Evolutionary conservation across 2,113 vertebrate genomes (phyloP).

Genomic region (Burhinus bistriatus): DNA sequence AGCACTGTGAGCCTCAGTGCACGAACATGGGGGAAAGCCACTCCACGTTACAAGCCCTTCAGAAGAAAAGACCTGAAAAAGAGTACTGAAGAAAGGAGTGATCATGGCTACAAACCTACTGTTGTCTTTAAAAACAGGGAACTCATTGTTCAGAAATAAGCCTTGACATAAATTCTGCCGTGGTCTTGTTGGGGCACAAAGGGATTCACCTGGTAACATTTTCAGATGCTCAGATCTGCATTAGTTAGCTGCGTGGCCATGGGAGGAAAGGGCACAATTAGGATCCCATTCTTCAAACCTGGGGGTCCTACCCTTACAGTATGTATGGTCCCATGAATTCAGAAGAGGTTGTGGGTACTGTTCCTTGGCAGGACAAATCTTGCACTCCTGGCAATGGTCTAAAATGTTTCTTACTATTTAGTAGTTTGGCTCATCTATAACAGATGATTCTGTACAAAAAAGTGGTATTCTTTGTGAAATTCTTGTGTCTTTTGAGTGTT

Average conservation of each 20-base stretch:
- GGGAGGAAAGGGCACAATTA: not conserved
- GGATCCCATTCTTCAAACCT: not conserved
- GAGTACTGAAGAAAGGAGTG: not conserved
- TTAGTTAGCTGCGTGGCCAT: not conserved
- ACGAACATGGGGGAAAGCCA: not conserved
- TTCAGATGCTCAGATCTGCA: not conserved
- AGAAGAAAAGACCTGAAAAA: not conserved
- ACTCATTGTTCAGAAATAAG: not conserved
- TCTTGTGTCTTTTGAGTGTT: not conserved
- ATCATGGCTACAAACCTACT: not conserved
- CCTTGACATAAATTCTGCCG: not conserved
- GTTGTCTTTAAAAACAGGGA: not conserved
- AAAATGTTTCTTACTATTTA: not conserved
- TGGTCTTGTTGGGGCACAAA: not conserved
- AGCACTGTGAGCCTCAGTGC: not conserved
- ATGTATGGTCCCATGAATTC: not conserved
- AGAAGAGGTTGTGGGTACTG: not conserved
- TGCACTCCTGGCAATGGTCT: not conserved
- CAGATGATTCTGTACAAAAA: not conserved
- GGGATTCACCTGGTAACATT: not conserved
- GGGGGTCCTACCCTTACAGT: not conserved
- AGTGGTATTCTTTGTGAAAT: not conserved
- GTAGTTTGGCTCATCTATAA: not conserved
- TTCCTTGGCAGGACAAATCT: not conserved
- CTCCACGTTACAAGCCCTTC: not conserved